These are phyloP conservation scores for Ruditapes philippinarum DNA, from an alignment of 1,140 invertebrate species.

Conservation along the genomic window DNA sequence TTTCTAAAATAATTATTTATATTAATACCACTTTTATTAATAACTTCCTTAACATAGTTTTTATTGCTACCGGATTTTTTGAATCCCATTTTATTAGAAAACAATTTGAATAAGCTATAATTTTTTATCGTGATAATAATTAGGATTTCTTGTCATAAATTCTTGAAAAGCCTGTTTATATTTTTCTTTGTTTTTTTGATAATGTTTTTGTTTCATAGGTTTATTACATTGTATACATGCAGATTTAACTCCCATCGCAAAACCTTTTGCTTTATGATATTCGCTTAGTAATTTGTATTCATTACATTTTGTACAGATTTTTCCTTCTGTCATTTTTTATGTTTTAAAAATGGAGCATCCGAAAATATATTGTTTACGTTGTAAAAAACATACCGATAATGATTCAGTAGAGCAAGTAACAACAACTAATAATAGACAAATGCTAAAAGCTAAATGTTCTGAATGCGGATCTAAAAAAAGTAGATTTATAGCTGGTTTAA, in stretches of 20 bases:
- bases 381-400: too few species aligned
- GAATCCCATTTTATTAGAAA: slow-evolving; percentile 11
- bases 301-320: slow-evolving; percentile 58
- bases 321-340: slow-evolving; percentile 46
- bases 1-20: not conserved
- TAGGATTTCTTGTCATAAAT: slow-evolving; percentile 60
- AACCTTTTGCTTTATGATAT: slow-evolving; percentile 55
- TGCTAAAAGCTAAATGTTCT: too few species aligned
- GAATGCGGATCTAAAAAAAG: too few species aligned
- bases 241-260: slow-evolving; percentile 46
- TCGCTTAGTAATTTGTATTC: slow-evolving; percentile 59
- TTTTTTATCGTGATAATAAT: slow-evolving; percentile 6
- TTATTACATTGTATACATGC: slow-evolving; percentile 53
- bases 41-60: slow-evolving; percentile 19
- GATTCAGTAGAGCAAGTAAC: too few species aligned
- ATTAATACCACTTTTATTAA: slow-evolving; percentile 6
- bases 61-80: slow-evolving; percentile 62
- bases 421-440: too few species aligned
- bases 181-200: too few species aligned
- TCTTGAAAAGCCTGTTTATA: too few species aligned
- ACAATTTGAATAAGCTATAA: slow-evolving; percentile 54
- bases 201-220: slow-evolving; percentile 32
- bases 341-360: slow-evolving; percentile 3
- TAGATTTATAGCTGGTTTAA: too few species aligned
- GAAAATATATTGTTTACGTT: too few species aligned